These are phyloP conservation scores for Haplotaxodon microlepis DNA, from an alignment of 2,113 vertebrate species.

Conservation along the genomic window DNA sequence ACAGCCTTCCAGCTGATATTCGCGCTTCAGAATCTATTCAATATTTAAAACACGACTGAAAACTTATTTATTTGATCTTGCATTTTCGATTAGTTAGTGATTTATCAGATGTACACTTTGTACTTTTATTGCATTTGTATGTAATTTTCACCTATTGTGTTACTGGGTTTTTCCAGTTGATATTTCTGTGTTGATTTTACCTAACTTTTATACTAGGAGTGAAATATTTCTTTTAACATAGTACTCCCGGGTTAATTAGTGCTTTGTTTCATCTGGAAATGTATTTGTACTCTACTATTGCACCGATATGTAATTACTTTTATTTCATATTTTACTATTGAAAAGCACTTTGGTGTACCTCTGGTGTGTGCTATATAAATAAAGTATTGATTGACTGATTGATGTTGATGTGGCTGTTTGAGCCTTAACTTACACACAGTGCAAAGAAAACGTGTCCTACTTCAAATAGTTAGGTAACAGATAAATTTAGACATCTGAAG, in stretches of 20 bases:
- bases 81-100: not conserved
- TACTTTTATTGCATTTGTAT: no score
- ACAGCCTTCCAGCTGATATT: not conserved
- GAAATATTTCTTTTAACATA: not conserved
- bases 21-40: not conserved
- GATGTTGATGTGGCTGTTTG: not conserved
- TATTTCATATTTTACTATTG: no score
- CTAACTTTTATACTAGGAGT: no score
- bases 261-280: not conserved
- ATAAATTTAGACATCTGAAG: not conserved
- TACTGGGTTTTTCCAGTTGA: no score
- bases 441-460: not conserved
- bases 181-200: no score
- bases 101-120: not conserved
- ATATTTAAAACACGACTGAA: not conserved
- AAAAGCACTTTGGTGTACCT: no score
- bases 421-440: not conserved
- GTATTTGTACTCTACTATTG: not conserved
- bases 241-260: not conserved
- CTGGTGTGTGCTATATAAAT: not conserved
- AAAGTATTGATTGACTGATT: not conserved
- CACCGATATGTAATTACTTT: not conserved
- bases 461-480: not conserved
- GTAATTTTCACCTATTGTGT: no score
- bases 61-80: not conserved